phyloP scores from a whole-genome alignment of 2,797 vertebrate genomes.

The Glyptemys insculpta region DNA sequence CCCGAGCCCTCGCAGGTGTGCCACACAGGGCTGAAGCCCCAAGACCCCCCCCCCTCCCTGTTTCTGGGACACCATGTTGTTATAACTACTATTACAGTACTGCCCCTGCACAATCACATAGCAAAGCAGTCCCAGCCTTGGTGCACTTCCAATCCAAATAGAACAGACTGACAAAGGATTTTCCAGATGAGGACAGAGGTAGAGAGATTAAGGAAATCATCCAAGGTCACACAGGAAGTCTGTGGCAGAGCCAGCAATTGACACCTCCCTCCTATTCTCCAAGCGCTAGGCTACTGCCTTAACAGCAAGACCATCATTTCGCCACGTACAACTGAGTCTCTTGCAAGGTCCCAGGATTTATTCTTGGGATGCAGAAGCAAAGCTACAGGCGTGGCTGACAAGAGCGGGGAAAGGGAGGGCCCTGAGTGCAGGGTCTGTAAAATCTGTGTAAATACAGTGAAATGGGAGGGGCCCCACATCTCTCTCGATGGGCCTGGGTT shows the following conservation, averaged over 20 bases:
- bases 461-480: background rate
- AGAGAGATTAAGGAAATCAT: background rate
- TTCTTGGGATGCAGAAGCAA: background rate
- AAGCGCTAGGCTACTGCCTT: background rate
- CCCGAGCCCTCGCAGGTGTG: too few relatives aligned
- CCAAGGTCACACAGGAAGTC: background rate
- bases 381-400: background rate
- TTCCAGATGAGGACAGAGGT: background rate
- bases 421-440: background rate
- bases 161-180: background rate
- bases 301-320: background rate
- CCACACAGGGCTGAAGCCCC: too few relatives aligned
- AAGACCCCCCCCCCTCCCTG: too few relatives aligned
- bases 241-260: background rate
- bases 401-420: background rate
- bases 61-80: background rate
- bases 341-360: background rate
- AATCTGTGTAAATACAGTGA: background rate
- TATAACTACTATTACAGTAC: background rate
- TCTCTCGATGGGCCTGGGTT: background rate
- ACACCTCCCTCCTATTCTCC: background rate
- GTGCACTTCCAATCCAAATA: background rate
- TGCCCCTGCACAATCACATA: background rate
- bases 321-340: background rate
- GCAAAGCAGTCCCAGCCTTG: background rate